Evolutionary conservation across 2,888 invertebrate species (phyloP).

Genomic region (Ariolimax columbianus): DNA sequence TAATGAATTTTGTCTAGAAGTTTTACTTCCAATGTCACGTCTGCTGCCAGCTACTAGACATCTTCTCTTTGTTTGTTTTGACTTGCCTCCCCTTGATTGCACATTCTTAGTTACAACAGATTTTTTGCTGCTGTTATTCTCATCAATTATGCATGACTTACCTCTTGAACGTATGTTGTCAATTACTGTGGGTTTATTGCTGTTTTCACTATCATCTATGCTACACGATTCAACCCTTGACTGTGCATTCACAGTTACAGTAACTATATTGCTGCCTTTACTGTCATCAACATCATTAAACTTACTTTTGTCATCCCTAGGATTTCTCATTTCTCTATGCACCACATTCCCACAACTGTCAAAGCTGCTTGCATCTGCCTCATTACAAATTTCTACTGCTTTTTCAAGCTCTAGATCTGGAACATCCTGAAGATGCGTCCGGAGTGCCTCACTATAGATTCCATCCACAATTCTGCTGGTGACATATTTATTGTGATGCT

Average conservation of each 20-base stretch:
- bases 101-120: neutral
- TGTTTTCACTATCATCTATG: neutral
- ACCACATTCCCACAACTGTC: neutral
- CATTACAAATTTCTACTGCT: constrained; percentile 21
- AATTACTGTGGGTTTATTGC: neutral
- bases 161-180: neutral
- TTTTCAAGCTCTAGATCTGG: neutral
- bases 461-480: constrained; percentile 15
- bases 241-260: neutral
- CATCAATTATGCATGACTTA: neutral
- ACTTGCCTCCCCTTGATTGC: neutral
- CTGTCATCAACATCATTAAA: neutral
- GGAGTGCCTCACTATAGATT: constrained; percentile 6
- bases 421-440: constrained; percentile 7
- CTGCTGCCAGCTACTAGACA: neutral
- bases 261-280: neutral
- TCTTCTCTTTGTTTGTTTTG: neutral
- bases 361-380: neutral
- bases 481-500: constrained; percentile 9
- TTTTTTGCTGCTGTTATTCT: neutral
- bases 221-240: neutral
- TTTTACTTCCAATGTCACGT: neutral
- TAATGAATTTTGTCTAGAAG: neutral
- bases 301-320: neutral
- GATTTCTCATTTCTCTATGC: neutral